These are phyloP conservation scores for Monochamus alternatus DNA, from an alignment of 2,888 invertebrate genomes.

Conservation along the genomic window DNA sequence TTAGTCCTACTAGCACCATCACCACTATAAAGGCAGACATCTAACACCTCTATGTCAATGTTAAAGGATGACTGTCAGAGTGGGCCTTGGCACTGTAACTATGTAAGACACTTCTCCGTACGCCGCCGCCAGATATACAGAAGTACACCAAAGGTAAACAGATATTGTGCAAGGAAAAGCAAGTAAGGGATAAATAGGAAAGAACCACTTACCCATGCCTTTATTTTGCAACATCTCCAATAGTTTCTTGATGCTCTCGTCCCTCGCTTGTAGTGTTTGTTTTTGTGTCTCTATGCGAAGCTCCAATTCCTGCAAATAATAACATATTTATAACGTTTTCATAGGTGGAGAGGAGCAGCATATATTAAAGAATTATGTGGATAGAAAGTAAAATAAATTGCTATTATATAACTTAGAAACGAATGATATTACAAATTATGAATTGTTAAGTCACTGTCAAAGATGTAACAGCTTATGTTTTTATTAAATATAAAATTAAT, in stretches of 20 bases:
- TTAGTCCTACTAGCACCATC: conserved; percentile 62
- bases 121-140: conserved; percentile 55
- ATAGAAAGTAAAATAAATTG: no score
- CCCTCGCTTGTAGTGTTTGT: conserved; percentile 95
- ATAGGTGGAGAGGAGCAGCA: not conserved
- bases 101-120: conserved; percentile 63
- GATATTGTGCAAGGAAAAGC: conserved; percentile 50
- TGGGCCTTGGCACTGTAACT: conserved; percentile 62
- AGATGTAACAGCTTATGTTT: no score
- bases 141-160: conserved; percentile 39
- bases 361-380: not conserved
- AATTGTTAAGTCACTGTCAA: no score
- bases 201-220: conserved; percentile 88
- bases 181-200: conserved; percentile 52
- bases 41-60: conserved; percentile 57
- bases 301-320: conserved; percentile 86
- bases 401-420: no score
- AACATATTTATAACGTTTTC: not conserved
- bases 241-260: conserved; percentile 98
- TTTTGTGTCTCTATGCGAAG: conserved; percentile 98
- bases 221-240: conserved; percentile 98
- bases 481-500: no score
- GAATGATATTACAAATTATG: no score
- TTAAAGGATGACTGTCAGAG: conserved; percentile 49
- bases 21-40: conserved; percentile 54